Conservation (phyloP, 1,140 invertebrate species). For the Tetraneura akinire region DNA sequence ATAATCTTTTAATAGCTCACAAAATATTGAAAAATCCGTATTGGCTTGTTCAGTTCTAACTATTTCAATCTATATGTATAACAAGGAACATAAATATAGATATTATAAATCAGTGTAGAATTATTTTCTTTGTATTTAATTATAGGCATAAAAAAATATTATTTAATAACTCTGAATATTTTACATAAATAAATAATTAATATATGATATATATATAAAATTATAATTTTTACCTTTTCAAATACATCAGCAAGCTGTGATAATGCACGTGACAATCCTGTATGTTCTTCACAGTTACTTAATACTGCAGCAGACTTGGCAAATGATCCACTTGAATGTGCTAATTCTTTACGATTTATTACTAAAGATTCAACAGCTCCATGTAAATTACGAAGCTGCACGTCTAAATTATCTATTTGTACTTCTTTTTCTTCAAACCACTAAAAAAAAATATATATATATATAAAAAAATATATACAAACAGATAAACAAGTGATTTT, state of each 20-base stretch:
- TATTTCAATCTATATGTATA: constrained; percentile 72
- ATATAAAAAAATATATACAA: not conserved
- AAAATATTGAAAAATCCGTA: constrained; percentile 89
- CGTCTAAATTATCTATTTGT: constrained; percentile 90
- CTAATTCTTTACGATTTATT: constrained; percentile 82
- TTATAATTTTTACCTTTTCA: constrained; percentile 67
- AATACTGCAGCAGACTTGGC: constrained; percentile 88
- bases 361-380: constrained; percentile 86
- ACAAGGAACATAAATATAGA: too few species aligned
- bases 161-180: too few species aligned
- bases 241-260: constrained; percentile 92
- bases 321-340: constrained; percentile 75
- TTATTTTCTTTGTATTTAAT: too few species aligned
- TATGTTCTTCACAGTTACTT: constrained; percentile 93
- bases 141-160: too few species aligned
- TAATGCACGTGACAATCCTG: constrained; percentile 85
- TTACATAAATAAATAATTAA: too few species aligned
- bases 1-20: constrained; percentile 95
- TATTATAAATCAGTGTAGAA: too few species aligned
- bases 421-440: constrained; percentile 98
- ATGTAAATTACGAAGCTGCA: constrained; percentile 85
- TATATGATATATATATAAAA: too few species aligned
- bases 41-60: constrained; percentile 90
- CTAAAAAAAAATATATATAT: constrained; percentile 62
- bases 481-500: not conserved